These are phyloP conservation scores for Proterorhinus semilunaris DNA, from an alignment of 2,113 vertebrate genomes.

Conservation along the genomic window DNA sequence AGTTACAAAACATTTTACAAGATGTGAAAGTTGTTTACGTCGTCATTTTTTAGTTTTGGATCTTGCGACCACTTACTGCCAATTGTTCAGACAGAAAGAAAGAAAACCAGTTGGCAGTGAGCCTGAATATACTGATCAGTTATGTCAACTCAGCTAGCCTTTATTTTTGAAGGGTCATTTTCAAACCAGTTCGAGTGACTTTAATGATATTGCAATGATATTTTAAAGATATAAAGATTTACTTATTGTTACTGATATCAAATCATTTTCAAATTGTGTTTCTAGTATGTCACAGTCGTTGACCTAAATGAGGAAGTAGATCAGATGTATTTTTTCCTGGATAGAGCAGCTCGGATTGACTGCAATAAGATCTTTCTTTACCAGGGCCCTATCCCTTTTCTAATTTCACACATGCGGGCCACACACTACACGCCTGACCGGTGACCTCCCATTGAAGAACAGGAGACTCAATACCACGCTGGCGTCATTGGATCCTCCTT, in stretches of 20 bases:
- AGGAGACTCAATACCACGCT: conserved; percentile 34
- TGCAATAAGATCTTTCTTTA: conserved; percentile 33
- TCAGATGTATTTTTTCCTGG: background rate
- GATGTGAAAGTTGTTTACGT: too few species aligned
- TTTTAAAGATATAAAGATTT: too few species aligned
- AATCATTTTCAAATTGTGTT: background rate
- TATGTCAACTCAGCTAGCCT: too few species aligned
- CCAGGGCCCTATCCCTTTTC: conserved; percentile 38
- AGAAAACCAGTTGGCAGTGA: too few species aligned
- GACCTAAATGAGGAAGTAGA: background rate
- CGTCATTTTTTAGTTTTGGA: too few species aligned
- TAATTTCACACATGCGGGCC: conserved; percentile 27
- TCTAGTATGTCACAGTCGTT: background rate
- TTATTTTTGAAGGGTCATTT: too few species aligned
- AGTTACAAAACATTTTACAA: too few species aligned
- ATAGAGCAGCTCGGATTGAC: conserved; percentile 19
- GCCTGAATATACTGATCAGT: too few species aligned
- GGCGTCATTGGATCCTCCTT: conserved; percentile 12
- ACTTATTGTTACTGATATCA: background rate
- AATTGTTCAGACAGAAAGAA: too few species aligned
- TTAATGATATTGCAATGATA: too few species aligned
- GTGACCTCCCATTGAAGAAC: conserved; percentile 53
- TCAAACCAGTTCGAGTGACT: too few species aligned
- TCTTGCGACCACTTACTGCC: too few species aligned
- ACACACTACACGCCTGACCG: conserved; percentile 25